Percentiles rank a stretch among this genome's conserved stretches.
Evolutionary conservation across 2,888 invertebrate species (phyloP).

Genomic region (Drosophila melanosoma): DNA sequence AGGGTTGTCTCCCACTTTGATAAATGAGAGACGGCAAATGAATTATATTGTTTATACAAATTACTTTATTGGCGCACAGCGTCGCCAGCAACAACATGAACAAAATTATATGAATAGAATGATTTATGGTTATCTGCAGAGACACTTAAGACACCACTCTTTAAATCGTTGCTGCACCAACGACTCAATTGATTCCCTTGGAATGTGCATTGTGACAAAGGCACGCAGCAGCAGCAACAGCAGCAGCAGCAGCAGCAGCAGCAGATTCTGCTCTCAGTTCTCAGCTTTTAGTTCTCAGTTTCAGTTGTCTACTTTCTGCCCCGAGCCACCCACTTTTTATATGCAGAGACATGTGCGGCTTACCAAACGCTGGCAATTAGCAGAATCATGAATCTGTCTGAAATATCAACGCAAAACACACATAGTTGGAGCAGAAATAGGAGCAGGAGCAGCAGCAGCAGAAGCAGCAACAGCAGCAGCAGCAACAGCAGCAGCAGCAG

Average conservation of each 20-base stretch:
- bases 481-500: background rate
- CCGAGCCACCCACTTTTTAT: background rate
- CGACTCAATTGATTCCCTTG: conserved; percentile 20
- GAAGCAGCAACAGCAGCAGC: background rate
- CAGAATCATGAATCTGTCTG: conserved; percentile 68
- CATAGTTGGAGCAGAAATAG: background rate
- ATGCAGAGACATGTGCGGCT: conserved; percentile 68
- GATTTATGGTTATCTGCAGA: conserved; percentile 55
- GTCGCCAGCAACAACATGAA: conserved; percentile 41
- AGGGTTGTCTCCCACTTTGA: conserved; percentile 62
- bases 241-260: background rate
- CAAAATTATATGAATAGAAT: conserved; percentile 65
- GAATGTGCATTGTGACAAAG: conserved; percentile 19
- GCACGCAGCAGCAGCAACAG: conserved; percentile 19
- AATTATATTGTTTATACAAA: conserved; percentile 80
- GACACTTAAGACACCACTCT: background rate
- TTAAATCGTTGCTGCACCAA: conserved; percentile 22
- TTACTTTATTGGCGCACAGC: conserved; percentile 74
- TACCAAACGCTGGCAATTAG: conserved; percentile 66
- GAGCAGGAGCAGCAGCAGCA: background rate
- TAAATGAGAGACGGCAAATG: conserved; percentile 71
- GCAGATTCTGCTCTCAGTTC: background rate
- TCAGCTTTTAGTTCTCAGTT: background rate
- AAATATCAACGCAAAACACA: conserved; percentile 54
- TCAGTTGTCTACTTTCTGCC: background rate